Evolutionary conservation across 1,140 invertebrate species (phyloP), one percentile per base, ranked within the genome.

Genomic region (Drosophila lacteicornis): DNA sequence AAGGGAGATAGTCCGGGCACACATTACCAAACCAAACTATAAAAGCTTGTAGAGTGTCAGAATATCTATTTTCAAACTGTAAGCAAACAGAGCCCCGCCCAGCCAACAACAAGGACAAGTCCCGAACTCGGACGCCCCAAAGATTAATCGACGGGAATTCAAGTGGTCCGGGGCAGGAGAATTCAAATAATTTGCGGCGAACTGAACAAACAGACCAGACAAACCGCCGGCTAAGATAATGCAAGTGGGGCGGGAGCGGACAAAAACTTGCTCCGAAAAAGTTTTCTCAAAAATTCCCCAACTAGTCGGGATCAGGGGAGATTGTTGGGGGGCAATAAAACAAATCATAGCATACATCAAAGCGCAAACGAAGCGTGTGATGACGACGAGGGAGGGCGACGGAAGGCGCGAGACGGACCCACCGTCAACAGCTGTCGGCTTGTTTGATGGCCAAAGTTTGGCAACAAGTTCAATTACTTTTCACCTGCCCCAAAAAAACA

Each of bases 401-500:
- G 66, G 36, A 49, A 53, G 47, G 38, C 33, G 40, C 27, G 59
- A 50, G 40, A 59, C 67, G 68, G 56, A 75, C 68, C 30, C 36
- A 40, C 38, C 19, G 75, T 66, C 80, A 68, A 57, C 75, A 86
- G 82, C 83, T 86, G 83, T 82, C 70, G 75, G 79, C 70, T 76
- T 79, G 79, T 65, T 80, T 88, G 79, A 86, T 86, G 77, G 80
- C 80, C 51, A 83, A 87, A 88, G 73, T 88, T 82, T 87, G 81
- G 60, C 47, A 71, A 58, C 67, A 87, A 87, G 84, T 88, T 88
- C 77, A 83, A 87, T 88, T 83, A 87, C 80, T 83, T 88, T 87
- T 83, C 62, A 87, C 83, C 80, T 88, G 80, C 27, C 75, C 70
- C 45, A 40, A 68, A 69, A 61, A 61, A 74, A 73, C 76, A 78